Base-by-base conservation (phyloP, 2,113 vertebrate species). In the Corythaixoides concolor region DNA sequence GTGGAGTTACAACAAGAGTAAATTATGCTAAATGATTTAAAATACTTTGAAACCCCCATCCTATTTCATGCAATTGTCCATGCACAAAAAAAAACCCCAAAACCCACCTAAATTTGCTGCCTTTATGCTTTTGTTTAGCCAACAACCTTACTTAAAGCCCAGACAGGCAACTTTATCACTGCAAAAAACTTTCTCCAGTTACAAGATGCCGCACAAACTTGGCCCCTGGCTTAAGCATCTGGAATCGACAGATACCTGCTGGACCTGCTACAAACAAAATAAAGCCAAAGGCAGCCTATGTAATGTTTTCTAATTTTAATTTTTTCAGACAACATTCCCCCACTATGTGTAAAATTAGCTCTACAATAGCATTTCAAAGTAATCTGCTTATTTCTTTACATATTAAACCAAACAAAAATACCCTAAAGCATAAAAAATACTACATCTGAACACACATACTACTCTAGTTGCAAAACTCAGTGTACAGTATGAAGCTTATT, bases 351-450 rank as follows among this genome's bases (percentile, higher is more conserved):
- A 88, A 95, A 94, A 89, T 91, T 96, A 89, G 70, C 78, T 96
- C 93, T 97, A 97, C 77, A 93, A 88, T 89, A 97, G 77, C 81
- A 91, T 94, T 97, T 96, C 53, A 64, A 95, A 97, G 67, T 92
- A 81, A 55, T 94, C 80, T 80, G 83, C 89, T 94, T 95, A 93
- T 83, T 95, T 35, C 33, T 97, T 95, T 97, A 95, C 70, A 90
- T 88, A 84, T 63, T 92, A 88, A 95, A 94, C 91, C 72, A 95
- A 97, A 80, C n/a, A 68, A 87, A 75, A 94, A 97, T 87, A 70
- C 53, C 88, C 79, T 82, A 91, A 96, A 84, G 90, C 90, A 95
- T 79, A 95, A 97, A 95, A 96, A 76, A 49, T 56, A 84, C 80
- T 97, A 92, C 45, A 86, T 70, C 90, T 93, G 96, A 89, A 97